These are phyloP conservation scores for Macrobrachium nipponense DNA, from an alignment of 1,140 invertebrate species.

Conservation along the genomic window DNA sequence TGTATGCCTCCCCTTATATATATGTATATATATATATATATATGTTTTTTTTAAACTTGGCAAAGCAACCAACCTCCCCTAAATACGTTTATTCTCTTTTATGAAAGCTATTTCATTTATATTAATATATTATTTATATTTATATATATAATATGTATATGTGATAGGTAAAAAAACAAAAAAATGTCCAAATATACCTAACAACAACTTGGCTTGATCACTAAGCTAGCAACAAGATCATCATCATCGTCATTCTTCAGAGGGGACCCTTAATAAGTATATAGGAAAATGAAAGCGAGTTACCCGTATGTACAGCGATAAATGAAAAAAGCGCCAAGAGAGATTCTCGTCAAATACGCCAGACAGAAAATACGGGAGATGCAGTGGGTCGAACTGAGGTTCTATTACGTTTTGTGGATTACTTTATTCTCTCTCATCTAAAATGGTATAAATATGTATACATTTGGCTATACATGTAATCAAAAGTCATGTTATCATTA, in stretches of 20 bases:
- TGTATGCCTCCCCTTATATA: neutral
- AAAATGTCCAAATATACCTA: constrained; percentile 46
- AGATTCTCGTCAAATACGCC: neutral
- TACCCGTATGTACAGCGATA: constrained; percentile 58
- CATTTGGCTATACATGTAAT: neutral
- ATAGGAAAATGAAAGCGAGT: constrained; percentile 55
- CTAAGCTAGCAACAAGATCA: constrained; percentile 60
- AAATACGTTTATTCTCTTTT: constrained; percentile 38
- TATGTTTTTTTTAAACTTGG: neutral
- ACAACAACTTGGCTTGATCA: constrained; percentile 54
- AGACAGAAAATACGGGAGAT: constrained; percentile 42
- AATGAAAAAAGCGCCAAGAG: constrained; percentile 30
- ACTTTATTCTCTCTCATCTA: neutral
- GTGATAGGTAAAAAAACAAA: constrained; percentile 61
- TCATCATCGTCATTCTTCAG: neutral
- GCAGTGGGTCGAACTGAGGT: neutral
- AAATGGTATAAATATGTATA: constrained; percentile 16
- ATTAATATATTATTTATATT: constrained; percentile 55
- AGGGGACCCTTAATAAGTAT: constrained; percentile 41
- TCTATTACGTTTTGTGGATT: too few relatives aligned
- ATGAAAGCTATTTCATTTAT: constrained; percentile 59
- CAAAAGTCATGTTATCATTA: too few relatives aligned
- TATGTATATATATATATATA: neutral
- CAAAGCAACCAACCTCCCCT: constrained; percentile 56
- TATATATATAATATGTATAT: constrained; percentile 53